phyloP scores from a whole-genome alignment of 2,888 invertebrate genomes.

The Ochropacha duplaris region DNA sequence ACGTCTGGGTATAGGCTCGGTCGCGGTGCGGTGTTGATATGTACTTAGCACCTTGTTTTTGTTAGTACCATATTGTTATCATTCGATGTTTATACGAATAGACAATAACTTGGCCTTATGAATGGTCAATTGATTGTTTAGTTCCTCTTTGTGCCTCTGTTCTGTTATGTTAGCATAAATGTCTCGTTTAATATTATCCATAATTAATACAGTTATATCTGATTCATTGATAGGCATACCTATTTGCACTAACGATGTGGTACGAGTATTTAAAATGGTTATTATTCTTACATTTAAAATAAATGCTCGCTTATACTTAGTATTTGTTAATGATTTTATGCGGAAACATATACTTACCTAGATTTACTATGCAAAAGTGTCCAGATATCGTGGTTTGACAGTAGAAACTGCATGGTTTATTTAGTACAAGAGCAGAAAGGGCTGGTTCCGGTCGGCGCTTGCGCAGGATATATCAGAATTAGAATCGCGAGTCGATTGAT shows the following conservation, averaged over 20 bases:
- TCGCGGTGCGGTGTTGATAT: constrained; percentile 29
- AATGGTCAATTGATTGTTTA: constrained; percentile 32
- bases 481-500: constrained; percentile 66
- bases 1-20: constrained; percentile 16
- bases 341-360: background rate
- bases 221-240: background rate
- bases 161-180: constrained; percentile 10
- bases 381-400: constrained; percentile 1
- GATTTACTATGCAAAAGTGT: background rate
- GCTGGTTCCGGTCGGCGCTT: constrained; percentile 57
- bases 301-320: background rate
- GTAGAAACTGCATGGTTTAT: constrained; percentile 45
- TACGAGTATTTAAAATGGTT: background rate
- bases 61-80: constrained; percentile 49
- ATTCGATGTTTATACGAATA: constrained; percentile 41
- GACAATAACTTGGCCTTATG: constrained; percentile 36
- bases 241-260: background rate
- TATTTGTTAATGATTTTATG: background rate
- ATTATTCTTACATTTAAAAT: background rate
- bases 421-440: constrained; percentile 57
- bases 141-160: constrained; percentile 36
- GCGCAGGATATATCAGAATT: constrained; percentile 71
- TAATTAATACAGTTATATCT: constrained; percentile 5
- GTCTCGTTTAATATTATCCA: constrained; percentile 22
- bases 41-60: constrained; percentile 53